Base-by-base conservation (phyloP, 2,113 vertebrate species). In the Nibea coibor region DNA sequence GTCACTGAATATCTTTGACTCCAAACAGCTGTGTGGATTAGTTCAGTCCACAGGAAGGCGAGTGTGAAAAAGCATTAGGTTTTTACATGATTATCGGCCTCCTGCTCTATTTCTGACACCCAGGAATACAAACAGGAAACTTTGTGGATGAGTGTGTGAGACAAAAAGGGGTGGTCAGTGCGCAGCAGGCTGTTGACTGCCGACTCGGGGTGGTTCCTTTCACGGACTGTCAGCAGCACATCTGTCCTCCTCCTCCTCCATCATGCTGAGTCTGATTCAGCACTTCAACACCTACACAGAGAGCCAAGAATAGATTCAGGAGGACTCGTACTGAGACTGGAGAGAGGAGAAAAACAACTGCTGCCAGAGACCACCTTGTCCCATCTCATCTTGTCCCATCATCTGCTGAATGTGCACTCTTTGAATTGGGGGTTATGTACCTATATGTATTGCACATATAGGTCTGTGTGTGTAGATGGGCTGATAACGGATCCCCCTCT, bases 241-340 rank as follows among this genome's bases (percentile, higher is more conserved):
- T 93, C 91, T 93, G 90, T 83, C 78, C 84, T 86, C 84, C 76
- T 81, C 78, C 86, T 87, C 85, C 80, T 82, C 82, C 88, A 88
- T 87, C 83, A 85, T 54, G 63, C 79, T 43, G 80, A 86, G 87
- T 93, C 88, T 91, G 93, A 93, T 92, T 94, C 92, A 93, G 91
- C 91, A 92, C 88, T 92, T 90, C 87, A 91, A 90, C 92, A 89
- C 93, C 91, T 91, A 93, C 92, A 92, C 90, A 89, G 57, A 73
- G 61, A 88, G 81, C 89, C 89, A 80, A 91, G 87, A 94, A 94
- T 94, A 93, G 89, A 89, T 31, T 78, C 82, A 50, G 83, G 74
- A 81, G 85, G 74, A 81, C 74, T 87, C 84, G 72, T 22, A 84
- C 77, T 72, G 77, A 84, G 82, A 85, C 81, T 67, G 67, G 75